These are phyloP conservation scores for Ophion slaviceki DNA, from an alignment of 2,888 invertebrate species.

Conservation along the genomic window DNA sequence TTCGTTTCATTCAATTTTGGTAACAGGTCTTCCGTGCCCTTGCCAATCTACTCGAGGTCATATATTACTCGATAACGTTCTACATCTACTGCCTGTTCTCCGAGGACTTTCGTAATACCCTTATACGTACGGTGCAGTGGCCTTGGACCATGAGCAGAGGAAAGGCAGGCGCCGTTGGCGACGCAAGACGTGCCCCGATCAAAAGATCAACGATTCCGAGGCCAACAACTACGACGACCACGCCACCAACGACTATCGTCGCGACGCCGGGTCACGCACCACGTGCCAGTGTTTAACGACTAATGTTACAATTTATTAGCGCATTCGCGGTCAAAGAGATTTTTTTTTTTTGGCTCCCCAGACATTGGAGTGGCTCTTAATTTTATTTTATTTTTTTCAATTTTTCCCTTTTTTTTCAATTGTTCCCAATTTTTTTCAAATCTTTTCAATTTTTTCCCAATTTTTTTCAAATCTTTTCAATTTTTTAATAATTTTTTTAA, in stretches of 20 bases:
- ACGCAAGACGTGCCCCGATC: slow-evolving; percentile 71
- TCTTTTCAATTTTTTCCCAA: too few relatives aligned
- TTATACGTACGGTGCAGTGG: slow-evolving; percentile 87
- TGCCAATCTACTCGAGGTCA: slow-evolving; percentile 90
- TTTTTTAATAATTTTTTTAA: not conserved
- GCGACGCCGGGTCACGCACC: slow-evolving; percentile 75
- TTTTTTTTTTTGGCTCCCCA: not conserved
- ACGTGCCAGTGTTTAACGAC: slow-evolving; percentile 76
- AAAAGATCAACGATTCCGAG: slow-evolving; percentile 76
- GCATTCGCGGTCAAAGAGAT: not conserved
- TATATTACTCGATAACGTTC: slow-evolving; percentile 91
- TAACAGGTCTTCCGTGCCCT: slow-evolving; percentile 88
- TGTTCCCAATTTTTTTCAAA: not conserved
- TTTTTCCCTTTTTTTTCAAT: not conserved
- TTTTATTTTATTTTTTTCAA: too few relatives aligned
- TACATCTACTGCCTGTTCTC: slow-evolving; percentile 92
- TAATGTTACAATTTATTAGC: not conserved
- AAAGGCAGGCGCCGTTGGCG: slow-evolving; percentile 61
- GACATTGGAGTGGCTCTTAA: too few relatives aligned
- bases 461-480: too few relatives aligned
- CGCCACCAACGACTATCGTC: slow-evolving; percentile 76
- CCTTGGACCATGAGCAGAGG: slow-evolving; percentile 81
- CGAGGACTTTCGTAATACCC: slow-evolving; percentile 90
- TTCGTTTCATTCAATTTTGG: slow-evolving; percentile 28
- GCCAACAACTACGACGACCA: slow-evolving; percentile 76